Percentiles rank a stretch among this genome's conserved stretches.
phyloP scores from a whole-genome alignment of 2,113 vertebrate genomes.

The Hippocampus mohnikei region DNA sequence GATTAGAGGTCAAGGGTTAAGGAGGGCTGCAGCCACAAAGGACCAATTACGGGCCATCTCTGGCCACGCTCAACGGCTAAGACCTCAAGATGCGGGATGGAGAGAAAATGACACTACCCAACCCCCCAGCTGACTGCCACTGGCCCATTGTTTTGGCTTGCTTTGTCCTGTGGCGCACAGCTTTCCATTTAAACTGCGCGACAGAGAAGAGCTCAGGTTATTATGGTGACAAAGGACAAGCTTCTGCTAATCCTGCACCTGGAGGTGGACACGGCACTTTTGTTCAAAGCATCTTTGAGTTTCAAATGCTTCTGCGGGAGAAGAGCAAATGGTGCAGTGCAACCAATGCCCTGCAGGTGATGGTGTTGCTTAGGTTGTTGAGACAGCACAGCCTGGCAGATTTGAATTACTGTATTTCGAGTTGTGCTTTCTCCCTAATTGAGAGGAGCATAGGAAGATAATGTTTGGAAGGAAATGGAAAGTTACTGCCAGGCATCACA shows the following conservation, averaged over 20 bases:
- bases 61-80: conserved; percentile 37
- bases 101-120: conserved; percentile 49
- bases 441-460: conserved; percentile 47
- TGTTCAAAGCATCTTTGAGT: neutral
- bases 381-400: conserved; percentile 16
- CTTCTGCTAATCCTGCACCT: conserved; percentile 6
- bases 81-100: conserved; percentile 34
- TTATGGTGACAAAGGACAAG: conserved; percentile 20
- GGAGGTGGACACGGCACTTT: neutral
- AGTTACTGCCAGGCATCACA: conserved; percentile 14
- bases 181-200: conserved; percentile 49
- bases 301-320: neutral
- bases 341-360: conserved; percentile 56
- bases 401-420: conserved; percentile 15
- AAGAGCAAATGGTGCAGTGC: conserved; percentile 25
- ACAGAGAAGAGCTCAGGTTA: conserved; percentile 20
- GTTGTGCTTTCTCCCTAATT: conserved; percentile 41
- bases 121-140: conserved; percentile 32
- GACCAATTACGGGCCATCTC: conserved; percentile 67
- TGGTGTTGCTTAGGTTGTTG: conserved; percentile 47
- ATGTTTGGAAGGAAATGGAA: conserved; percentile 60
- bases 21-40: conserved; percentile 52
- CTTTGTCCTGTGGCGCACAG: conserved; percentile 42
- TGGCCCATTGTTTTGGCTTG: conserved; percentile 48
- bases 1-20: conserved; percentile 60